Evolutionary conservation across 2,797 vertebrate species (phyloP), one percentile per base, ranked within the genome.

Genomic region (Cynopterus sphinx): DNA sequence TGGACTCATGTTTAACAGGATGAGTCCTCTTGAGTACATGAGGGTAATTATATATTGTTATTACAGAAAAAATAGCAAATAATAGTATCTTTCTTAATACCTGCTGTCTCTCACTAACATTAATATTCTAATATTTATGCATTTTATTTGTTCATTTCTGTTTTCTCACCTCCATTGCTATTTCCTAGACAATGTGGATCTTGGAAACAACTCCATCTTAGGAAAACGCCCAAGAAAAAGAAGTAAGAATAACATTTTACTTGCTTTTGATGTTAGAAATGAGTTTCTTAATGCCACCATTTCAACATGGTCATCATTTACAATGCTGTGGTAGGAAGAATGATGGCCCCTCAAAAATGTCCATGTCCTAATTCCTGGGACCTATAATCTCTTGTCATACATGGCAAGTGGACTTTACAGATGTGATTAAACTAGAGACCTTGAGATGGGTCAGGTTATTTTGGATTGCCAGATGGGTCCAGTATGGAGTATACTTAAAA

Each of bases 191-290:
- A 19, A 3, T 4, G 2, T 1, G 21, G 19, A 61, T 88, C 21
- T 3, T 71, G 41, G 46, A 51, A 87, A 59, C 33, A 61, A 16
- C 22, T 41, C 74, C 39, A 43, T 39, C 91, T 46, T 33, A n/a
- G 11, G 63, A 93, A 94, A 67, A 91, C 15, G 1, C 51, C 86
- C 33, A 68, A 91, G n/a, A 24, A 96, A 75, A 79, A 96, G 19
- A 95, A 95, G 96, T 97, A 97, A 97, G 89, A 63, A 19, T 85
- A 17, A 49, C 15, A 49, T 49, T 49, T 49, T 49, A 49, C 49
- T 49, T 49, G 49, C 49, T 49, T 49, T 49, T 49, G 49, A 49
- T 49, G 49, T 49, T 16, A 57, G 28, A 63, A 33, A 82, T 63
- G 7, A 63, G 57, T 24, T 82, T 51, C n/a, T 82, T n/a, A 82